A percentile compares a stretch with the other conserved stretches of the same genome.
phyloP scores from a whole-genome alignment of 1,140 invertebrate genomes.

The Eufriesea mexicana region DNA sequence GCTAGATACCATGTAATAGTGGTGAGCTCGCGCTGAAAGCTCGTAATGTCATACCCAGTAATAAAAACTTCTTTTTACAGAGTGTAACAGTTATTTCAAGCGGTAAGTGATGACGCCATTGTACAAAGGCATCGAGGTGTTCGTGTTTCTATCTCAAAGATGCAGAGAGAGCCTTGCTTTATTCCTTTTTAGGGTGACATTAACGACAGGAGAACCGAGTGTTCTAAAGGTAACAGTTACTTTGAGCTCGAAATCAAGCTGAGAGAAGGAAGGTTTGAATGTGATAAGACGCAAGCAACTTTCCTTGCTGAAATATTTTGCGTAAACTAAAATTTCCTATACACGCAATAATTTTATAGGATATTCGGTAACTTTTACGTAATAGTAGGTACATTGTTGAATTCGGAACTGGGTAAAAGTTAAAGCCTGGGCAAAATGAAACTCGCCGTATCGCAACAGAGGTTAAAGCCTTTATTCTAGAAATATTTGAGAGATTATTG shows the following conservation, averaged over 20 bases:
- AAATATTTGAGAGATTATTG: no score
- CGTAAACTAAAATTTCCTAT: no score
- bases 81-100: slow-evolving; percentile 49
- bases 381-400: no score
- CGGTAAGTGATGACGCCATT: neutral
- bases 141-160: slow-evolving; percentile 38
- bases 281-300: neutral
- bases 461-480: no score
- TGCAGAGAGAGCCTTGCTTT: slow-evolving; percentile 35
- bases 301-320: no score
- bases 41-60: slow-evolving; percentile 35
- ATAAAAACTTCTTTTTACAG: slow-evolving; percentile 58
- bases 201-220: slow-evolving; percentile 24
- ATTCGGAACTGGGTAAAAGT: no score
- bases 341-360: no score
- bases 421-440: no score
- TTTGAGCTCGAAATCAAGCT: neutral
- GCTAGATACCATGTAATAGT: slow-evolving; percentile 50
- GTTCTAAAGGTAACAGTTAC: slow-evolving; percentile 4
- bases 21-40: slow-evolving; percentile 45
- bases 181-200: slow-evolving; percentile 38
- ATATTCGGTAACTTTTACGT: no score
- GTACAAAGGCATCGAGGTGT: slow-evolving; percentile 15
- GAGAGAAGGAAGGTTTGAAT: neutral
- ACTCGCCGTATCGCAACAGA: no score